A percentile compares a stretch with the other conserved stretches of the same genome.
Conservation (phyloP, 2,113 vertebrate species). For the Catharus minimus region DNA sequence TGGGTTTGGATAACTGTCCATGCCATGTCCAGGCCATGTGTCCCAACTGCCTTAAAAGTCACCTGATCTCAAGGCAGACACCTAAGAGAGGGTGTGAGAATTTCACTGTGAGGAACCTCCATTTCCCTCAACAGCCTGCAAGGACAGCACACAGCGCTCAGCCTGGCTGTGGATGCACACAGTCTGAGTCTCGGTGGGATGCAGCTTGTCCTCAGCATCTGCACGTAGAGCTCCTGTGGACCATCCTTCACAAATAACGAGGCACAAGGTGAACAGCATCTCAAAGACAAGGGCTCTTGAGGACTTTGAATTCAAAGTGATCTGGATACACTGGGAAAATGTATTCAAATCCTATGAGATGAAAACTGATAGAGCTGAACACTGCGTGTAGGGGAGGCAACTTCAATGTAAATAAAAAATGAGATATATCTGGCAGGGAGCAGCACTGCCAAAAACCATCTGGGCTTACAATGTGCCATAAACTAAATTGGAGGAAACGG, state of each 20-base stretch:
- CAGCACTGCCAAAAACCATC: neutral
- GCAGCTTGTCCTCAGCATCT: neutral
- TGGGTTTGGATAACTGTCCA: neutral
- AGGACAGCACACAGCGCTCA: fast-evolving
- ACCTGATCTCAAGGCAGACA: neutral
- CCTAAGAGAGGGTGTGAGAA: too few relatives aligned
- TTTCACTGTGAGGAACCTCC: neutral
- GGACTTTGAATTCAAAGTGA: neutral
- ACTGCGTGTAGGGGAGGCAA: neutral
- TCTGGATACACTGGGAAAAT: neutral
- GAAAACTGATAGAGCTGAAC: neutral
- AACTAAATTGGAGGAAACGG: neutral
- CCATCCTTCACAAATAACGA: neutral
- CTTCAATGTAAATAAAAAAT: neutral
- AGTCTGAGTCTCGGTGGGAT: neutral
- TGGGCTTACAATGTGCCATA: neutral
- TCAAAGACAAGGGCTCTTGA: neutral
- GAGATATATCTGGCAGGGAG: neutral
- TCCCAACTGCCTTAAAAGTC: neutral
- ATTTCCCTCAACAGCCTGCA: neutral
- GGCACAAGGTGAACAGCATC: neutral
- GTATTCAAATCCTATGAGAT: fast-evolving
- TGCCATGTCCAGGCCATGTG: neutral
- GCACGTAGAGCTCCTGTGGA: neutral
- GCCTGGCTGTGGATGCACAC: neutral